phyloP scores from a whole-genome alignment of 2,113 vertebrate genomes.

The Physeter macrocephalus region DNA sequence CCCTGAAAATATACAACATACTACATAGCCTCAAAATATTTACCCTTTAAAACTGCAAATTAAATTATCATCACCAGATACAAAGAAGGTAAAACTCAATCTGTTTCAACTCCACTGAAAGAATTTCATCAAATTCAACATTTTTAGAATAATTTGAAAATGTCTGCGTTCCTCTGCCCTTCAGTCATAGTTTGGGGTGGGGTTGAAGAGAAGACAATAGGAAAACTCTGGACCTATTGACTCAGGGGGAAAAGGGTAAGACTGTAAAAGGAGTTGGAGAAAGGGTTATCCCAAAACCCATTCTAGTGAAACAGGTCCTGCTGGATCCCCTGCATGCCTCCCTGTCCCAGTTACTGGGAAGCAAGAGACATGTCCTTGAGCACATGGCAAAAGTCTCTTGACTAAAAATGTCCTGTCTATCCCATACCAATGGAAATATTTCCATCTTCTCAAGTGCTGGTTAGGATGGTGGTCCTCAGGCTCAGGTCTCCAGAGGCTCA shows the following conservation, averaged over 20 bases:
- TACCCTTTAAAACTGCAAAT: neutral
- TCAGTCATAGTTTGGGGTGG: neutral
- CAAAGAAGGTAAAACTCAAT: neutral
- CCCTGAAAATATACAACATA: neutral
- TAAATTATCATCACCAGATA: neutral
- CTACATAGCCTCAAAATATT: neutral
- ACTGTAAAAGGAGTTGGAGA: neutral
- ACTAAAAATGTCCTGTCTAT: neutral
- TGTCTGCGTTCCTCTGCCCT: neutral
- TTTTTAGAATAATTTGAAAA: neutral
- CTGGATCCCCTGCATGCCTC: too few relatives aligned
- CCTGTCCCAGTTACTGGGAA: neutral
- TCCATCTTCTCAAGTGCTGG: neutral
- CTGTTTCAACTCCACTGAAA: neutral
- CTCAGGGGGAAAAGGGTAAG: neutral
- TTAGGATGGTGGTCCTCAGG: neutral
- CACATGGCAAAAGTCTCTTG: neutral
- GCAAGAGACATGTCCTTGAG: neutral
- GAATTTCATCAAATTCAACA: neutral
- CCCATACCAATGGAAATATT: neutral
- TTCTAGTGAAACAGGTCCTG: neutral
- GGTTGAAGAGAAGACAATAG: too few relatives aligned
- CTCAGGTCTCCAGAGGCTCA: neutral
- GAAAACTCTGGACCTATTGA: neutral
- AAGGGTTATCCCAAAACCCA: neutral